These are phyloP conservation scores for Drosophila vallismaia DNA, from an alignment of 2,888 invertebrate genomes.

Conservation along the genomic window DNA sequence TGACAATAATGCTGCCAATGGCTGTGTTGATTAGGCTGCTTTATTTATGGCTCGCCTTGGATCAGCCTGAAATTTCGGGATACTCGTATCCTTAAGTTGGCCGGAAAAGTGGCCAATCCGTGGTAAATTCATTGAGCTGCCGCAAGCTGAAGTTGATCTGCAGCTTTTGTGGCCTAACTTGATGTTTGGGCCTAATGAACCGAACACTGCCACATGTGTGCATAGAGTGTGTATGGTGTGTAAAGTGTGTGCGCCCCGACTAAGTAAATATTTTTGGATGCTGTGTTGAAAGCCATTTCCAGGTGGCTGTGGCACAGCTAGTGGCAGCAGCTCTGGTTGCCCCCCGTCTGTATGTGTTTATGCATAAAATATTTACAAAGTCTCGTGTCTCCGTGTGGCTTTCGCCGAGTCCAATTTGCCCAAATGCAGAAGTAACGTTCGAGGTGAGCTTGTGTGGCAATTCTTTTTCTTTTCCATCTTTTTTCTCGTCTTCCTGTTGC, in stretches of 20 bases:
- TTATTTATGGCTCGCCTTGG: slow-evolving; percentile 53
- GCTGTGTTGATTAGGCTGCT: slow-evolving; percentile 60
- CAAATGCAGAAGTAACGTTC: slow-evolving; percentile 72
- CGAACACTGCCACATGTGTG: slow-evolving; percentile 31
- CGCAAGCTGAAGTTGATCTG: slow-evolving; percentile 57
- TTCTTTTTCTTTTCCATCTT: slow-evolving; percentile 40
- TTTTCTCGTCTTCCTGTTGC: slow-evolving; percentile 32
- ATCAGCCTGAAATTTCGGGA: slow-evolving; percentile 9
- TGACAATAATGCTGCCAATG: slow-evolving; percentile 68
- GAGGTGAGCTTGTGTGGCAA: slow-evolving; percentile 54
- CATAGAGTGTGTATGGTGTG: slow-evolving; percentile 17
- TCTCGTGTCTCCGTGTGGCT: slow-evolving; percentile 58
- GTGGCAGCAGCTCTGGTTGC: not conserved
- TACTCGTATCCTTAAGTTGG: not conserved
- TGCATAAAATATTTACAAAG: slow-evolving; percentile 76
- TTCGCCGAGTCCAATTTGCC: slow-evolving; percentile 72
- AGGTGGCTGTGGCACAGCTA: slow-evolving; percentile 45
- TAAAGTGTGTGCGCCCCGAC: slow-evolving; percentile 15
- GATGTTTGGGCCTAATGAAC: slow-evolving; percentile 69
- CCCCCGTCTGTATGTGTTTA: slow-evolving; percentile 59
- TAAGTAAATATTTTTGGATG: slow-evolving; percentile 76
- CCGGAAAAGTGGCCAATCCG: slow-evolving; percentile 28
- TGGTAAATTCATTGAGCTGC: slow-evolving; percentile 56
- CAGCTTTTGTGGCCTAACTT: slow-evolving; percentile 60
- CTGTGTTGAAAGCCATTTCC: slow-evolving; percentile 72